Conservation (phyloP, 2,113 vertebrate species). For the Dromaius novaehollandiae region DNA sequence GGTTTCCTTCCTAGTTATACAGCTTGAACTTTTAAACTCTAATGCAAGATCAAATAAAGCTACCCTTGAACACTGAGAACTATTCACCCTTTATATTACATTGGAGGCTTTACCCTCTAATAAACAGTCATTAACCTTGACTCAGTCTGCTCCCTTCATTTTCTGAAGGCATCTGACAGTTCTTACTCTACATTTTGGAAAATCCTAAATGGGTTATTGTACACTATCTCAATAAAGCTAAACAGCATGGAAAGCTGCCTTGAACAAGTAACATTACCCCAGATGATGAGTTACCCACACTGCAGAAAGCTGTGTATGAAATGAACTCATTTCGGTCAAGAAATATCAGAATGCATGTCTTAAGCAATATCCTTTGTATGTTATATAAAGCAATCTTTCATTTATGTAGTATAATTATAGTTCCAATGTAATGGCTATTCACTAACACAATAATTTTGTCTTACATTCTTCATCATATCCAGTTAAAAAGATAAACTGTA, state of each 20-base stretch:
- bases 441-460: constrained; percentile 16
- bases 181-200: constrained; percentile 30
- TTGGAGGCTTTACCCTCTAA: constrained; percentile 32
- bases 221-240: not conserved
- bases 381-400: constrained; percentile 3
- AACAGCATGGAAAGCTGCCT: constrained; percentile 13
- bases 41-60: constrained; percentile 24
- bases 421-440: constrained; percentile 2
- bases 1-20: not conserved
- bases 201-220: not conserved
- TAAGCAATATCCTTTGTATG: not conserved
- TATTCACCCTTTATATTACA: constrained; percentile 15
- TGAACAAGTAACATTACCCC: not conserved
- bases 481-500: not conserved
- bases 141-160: not conserved
- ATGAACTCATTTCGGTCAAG: constrained; percentile 43
- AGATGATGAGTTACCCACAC: not conserved
- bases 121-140: constrained; percentile 58
- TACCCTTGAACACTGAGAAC: constrained; percentile 35
- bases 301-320: not conserved
- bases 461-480: constrained; percentile 23
- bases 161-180: constrained; percentile 39
- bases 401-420: constrained; percentile 12
- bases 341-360: not conserved
- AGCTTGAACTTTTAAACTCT: not conserved